Evolutionary conservation across 2,113 vertebrate genomes (phyloP).

Genomic region (Siphamia tubifer): DNA sequence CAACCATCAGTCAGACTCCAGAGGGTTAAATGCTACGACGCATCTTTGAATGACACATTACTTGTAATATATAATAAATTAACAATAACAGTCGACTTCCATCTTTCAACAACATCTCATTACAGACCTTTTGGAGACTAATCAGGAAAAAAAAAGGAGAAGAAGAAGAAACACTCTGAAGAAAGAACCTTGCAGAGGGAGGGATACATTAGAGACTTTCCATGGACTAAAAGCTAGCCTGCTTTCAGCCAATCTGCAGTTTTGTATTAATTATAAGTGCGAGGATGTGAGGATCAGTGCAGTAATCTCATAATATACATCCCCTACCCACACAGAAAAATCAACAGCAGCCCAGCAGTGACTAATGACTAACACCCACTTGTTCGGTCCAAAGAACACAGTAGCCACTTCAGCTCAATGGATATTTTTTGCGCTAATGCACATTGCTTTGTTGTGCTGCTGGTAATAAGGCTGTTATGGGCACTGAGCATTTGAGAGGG

Average conservation of each 20-base stretch:
- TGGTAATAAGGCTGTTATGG: slow-evolving; percentile 4
- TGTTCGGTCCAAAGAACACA: slow-evolving; percentile 56
- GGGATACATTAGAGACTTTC: slow-evolving; percentile 25
- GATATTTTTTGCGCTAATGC: slow-evolving; percentile 47
- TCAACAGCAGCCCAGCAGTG: slow-evolving; percentile 62
- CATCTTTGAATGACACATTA: background rate
- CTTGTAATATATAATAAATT: background rate
- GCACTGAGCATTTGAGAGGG: background rate
- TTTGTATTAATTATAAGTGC: slow-evolving; percentile 53
- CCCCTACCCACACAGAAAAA: slow-evolving; percentile 57
- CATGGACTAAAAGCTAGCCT: slow-evolving; percentile 10
- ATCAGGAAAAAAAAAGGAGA: slow-evolving; percentile 13
- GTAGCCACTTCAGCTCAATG: slow-evolving; percentile 50
- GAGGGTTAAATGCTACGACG: background rate
- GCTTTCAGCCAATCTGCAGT: slow-evolving; percentile 32
- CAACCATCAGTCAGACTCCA: background rate
- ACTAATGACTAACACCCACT: slow-evolving; percentile 71
- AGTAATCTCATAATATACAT: slow-evolving; percentile 62
- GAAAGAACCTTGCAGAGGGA: slow-evolving; percentile 4
- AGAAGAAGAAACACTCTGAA: background rate
- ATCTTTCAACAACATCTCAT: background rate
- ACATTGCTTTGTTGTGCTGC: slow-evolving; percentile 17
- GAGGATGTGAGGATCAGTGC: slow-evolving; percentile 49
- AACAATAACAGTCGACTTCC: background rate
- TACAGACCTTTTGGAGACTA: background rate